Evolutionary conservation across 2,888 invertebrate genomes (phyloP), one percentile per base, ranked within the genome.

Genomic region (Urechis unicinctus): DNA sequence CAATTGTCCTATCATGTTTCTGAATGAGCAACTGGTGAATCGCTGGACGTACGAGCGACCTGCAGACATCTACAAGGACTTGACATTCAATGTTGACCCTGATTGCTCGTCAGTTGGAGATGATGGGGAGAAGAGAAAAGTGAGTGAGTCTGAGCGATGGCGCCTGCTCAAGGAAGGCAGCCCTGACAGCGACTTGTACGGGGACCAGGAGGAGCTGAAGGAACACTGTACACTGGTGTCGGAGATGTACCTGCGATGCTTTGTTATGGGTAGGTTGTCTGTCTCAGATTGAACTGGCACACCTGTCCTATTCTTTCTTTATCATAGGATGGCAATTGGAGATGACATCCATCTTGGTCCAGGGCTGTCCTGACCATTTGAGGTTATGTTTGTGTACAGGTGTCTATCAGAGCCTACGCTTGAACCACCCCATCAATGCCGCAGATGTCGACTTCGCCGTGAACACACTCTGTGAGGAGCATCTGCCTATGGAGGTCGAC

Each of bases 371-470:
- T n/a, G n/a, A n/a, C n/a, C n/a, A 36, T 36, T 36, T 36, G 9
- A 36, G n/a, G n/a, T n/a, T n/a, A 36, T 36, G 9, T 9, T 36
- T 36, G 9, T 17, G 36, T 36, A 13, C 58, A 74, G 75, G 73
- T 42, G 68, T 75, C 29, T 75, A 70, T 61, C 80, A 83, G 57
- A 84, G 86, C 2, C 76, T 88, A 46, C 84, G 85, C 64, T 77
- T 80, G 43, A 83, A 82, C 53, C 79, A 82, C 43, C 79, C 80
- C 49, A 77, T 88, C 25, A 82, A 84, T 64, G 79, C 79, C 45
- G 79, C 81, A 45, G 87, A 88, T 71, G 83, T 88, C 61, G 84
- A 86, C 61, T 82, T 84, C 59, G 83, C 84, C 28, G 84, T 88
- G 62, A 85, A 85, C 62, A 71, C 68, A 63, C 84, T 86, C 63